phyloP scores from a whole-genome alignment of 2,888 invertebrate species.

The Tinea pellionella region DNA sequence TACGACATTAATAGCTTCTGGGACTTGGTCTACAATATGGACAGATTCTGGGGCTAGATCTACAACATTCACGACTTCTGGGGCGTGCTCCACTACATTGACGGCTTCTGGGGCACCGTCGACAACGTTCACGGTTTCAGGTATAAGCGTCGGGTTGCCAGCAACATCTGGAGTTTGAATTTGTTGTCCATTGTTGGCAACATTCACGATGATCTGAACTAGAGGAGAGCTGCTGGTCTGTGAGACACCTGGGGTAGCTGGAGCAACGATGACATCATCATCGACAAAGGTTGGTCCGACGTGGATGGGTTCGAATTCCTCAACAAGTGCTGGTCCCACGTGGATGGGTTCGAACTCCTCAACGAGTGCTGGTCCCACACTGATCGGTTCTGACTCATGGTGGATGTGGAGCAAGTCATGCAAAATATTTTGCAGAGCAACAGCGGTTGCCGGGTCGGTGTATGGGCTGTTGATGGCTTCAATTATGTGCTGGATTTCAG shows the following conservation, averaged over 20 bases:
- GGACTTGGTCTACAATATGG: conserved; percentile 22
- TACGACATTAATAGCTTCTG: conserved; percentile 16
- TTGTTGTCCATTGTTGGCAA: conserved; percentile 9
- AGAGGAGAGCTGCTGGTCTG: conserved; percentile 20
- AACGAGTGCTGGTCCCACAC: conserved; percentile 19
- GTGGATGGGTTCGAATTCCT: conserved; percentile 19
- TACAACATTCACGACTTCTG: conserved; percentile 20
- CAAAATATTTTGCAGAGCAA: conserved; percentile 22
- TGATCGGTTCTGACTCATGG: conserved; percentile 19
- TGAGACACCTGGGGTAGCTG: conserved; percentile 24
- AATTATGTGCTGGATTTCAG: conserved; percentile 32
- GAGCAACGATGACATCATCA: conserved; percentile 21
- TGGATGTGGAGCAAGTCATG: conserved; percentile 23
- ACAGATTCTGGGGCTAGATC: conserved; percentile 15
- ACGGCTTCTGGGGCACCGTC: not conserved
- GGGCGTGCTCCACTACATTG: conserved; percentile 17
- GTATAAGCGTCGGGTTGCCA: conserved; percentile 8
- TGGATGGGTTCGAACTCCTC: conserved; percentile 20
- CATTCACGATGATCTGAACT: conserved; percentile 26
- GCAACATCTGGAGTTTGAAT: not conserved
- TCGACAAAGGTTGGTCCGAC: conserved; percentile 24
- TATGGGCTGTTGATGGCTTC: conserved; percentile 40
- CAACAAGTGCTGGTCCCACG: conserved; percentile 19
- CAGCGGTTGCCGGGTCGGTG: conserved; percentile 39
- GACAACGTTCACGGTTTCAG: conserved; percentile 22